Conservation (phyloP, 2,888 invertebrate species). For the Trilocha varians region DNA sequence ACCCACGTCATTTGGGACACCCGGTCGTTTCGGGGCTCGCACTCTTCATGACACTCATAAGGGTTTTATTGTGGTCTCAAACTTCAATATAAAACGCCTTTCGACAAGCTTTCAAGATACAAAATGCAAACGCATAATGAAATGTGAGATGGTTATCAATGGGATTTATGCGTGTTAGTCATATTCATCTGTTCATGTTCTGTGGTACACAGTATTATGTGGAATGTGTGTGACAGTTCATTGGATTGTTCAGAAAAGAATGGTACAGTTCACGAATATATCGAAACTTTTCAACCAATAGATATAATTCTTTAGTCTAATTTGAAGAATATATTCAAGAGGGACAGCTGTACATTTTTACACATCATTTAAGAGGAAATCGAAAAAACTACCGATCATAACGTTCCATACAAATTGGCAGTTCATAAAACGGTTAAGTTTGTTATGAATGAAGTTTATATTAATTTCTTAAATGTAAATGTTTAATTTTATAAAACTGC, state of each 20-base stretch:
- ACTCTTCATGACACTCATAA: conserved; percentile 43
- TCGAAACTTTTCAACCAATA: conserved; percentile 2
- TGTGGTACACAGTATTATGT: neutral
- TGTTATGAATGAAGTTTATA: conserved; percentile 12
- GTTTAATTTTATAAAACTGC: conserved; percentile 39
- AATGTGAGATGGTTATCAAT: conserved; percentile 9
- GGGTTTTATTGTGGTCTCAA: conserved; percentile 41
- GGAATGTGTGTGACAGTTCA: conserved; percentile 6
- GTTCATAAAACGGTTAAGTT: conserved; percentile 25
- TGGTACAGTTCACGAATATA: conserved; percentile 19
- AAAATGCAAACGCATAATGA: conserved; percentile 1
- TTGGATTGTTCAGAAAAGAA: conserved; percentile 10
- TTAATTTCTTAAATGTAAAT: conserved; percentile 2
- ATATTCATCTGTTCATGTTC: conserved; percentile 10
- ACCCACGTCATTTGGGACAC: conserved; percentile 42
- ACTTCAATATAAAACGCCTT: conserved; percentile 24
- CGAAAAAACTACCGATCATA: conserved; percentile 42
- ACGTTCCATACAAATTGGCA: conserved; percentile 54
- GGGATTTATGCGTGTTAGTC: conserved; percentile 7
- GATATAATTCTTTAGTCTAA: neutral
- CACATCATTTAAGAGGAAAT: conserved; percentile 33
- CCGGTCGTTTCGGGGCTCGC: conserved; percentile 39
- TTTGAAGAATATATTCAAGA: neutral
- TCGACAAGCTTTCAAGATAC: neutral
- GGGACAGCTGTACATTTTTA: conserved; percentile 9